phyloP scores from a whole-genome alignment of 1,140 invertebrate species.

The Leptonema lineaticorne region DNA sequence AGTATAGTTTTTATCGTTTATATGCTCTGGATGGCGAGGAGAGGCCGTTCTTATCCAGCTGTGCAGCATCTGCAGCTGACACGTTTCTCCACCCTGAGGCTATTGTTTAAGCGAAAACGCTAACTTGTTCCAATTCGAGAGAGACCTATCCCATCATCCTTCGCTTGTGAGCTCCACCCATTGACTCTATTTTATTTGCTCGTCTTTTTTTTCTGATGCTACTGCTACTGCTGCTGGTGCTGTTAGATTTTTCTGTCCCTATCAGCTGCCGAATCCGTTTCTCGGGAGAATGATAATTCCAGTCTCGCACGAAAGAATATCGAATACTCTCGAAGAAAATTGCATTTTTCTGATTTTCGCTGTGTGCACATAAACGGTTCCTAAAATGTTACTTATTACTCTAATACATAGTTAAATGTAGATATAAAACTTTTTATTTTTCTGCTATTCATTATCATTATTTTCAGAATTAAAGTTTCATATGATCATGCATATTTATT shows the following conservation, averaged over 20 bases:
- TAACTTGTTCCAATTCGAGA: constrained; percentile 30
- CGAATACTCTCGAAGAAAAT: too few species aligned
- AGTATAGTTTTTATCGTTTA: constrained; percentile 22
- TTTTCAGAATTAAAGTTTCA: too few species aligned
- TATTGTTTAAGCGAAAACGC: constrained; percentile 31
- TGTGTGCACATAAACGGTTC: too few species aligned
- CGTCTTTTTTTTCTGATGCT: constrained; percentile 18
- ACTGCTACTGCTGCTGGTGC: too few species aligned
- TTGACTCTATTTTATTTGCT: constrained; percentile 18
- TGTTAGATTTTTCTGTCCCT: too few species aligned
- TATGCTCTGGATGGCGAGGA: neutral
- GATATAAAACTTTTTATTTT: too few species aligned
- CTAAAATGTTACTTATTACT: too few species aligned
- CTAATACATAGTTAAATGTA: too few species aligned
- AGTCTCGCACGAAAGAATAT: neutral
- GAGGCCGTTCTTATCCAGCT: constrained; percentile 9
- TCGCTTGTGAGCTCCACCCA: neutral
- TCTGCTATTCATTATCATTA: too few species aligned
- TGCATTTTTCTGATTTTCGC: too few species aligned
- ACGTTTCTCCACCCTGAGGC: neutral
- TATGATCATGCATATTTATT: too few species aligned
- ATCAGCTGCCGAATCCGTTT: neutral
- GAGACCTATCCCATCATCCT: constrained; percentile 25
- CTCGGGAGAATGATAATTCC: constrained; percentile 24
- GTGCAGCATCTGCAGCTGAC: constrained; percentile 24